These are phyloP conservation scores for Mohoua ochrocephala DNA, from an alignment of 2,113 vertebrate genomes.

Conservation along the genomic window DNA sequence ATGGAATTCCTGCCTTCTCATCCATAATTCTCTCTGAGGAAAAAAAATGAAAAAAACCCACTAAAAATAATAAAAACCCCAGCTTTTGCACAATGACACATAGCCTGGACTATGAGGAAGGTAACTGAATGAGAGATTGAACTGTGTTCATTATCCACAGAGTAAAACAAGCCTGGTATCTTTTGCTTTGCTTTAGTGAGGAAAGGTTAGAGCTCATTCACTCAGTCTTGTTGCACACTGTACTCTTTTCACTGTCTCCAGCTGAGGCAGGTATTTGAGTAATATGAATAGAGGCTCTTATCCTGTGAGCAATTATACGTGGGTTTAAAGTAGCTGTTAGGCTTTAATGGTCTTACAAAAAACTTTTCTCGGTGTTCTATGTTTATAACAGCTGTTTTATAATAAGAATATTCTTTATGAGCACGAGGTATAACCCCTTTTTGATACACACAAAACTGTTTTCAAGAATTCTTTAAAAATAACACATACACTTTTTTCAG, in stretches of 20 bases:
- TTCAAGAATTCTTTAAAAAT: not conserved
- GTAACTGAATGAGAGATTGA: not conserved
- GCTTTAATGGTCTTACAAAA: not conserved
- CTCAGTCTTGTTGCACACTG: not conserved
- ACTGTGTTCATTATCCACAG: conserved; percentile 7
- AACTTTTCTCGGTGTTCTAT: not conserved
- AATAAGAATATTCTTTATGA: not conserved
- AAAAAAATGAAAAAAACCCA: not conserved
- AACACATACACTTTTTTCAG: not conserved
- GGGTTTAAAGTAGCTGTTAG: not conserved
- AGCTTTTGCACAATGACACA: not conserved
- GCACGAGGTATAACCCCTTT: not conserved
- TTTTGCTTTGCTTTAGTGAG: conserved; percentile 9
- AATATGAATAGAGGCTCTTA: conserved; percentile 33
- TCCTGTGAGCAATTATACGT: conserved; percentile 37
- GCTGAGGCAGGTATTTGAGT: conserved; percentile 38
- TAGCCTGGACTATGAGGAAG: not conserved
- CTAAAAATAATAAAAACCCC: not conserved
- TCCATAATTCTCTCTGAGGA: not conserved
- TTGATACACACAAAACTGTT: not conserved
- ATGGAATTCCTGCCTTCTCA: not conserved
- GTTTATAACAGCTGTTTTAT: not conserved
- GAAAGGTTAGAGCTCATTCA: conserved; percentile 45
- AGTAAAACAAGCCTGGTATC: conserved; percentile 21
- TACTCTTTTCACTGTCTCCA: conserved; percentile 45